phyloP scores from a whole-genome alignment of 2,888 invertebrate species.

The Microplitis manilae region DNA sequence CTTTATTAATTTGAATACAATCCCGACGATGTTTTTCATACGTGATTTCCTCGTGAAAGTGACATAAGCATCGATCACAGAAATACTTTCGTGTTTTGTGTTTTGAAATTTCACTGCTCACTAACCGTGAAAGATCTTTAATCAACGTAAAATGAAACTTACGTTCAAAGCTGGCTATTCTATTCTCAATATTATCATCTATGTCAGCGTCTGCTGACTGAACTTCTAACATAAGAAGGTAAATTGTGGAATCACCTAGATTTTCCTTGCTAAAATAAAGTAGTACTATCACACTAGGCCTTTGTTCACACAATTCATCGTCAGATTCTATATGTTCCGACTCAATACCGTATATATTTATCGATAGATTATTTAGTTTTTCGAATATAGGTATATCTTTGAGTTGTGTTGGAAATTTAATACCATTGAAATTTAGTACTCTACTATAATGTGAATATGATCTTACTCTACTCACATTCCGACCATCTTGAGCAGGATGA shows the following conservation, averaged over 20 bases:
- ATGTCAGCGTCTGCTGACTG: background rate
- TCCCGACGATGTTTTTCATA: slow-evolving; percentile 35
- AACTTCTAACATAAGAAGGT: slow-evolving; percentile 28
- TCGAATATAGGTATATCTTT: slow-evolving; percentile 48
- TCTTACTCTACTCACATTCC: slow-evolving; percentile 26
- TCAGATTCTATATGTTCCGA: background rate
- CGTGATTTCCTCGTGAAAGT: slow-evolving; percentile 28
- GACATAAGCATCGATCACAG: slow-evolving; percentile 43
- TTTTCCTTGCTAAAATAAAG: slow-evolving; percentile 21
- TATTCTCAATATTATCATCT: slow-evolving; percentile 6
- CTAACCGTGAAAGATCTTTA: slow-evolving; percentile 31
- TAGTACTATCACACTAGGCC: slow-evolving; percentile 12
- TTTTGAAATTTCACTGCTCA: slow-evolving; percentile 29
- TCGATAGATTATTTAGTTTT: slow-evolving; percentile 47
- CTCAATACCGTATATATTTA: slow-evolving; percentile 50
- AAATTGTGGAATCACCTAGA: slow-evolving; percentile 16
- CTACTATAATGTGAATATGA: slow-evolving; percentile 48
- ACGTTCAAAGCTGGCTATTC: background rate
- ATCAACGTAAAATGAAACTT: slow-evolving; percentile 29
- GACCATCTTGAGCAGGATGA: slow-evolving; percentile 30
- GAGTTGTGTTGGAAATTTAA: slow-evolving; percentile 46
- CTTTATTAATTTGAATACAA: slow-evolving; percentile 17
- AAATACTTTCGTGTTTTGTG: slow-evolving; percentile 2
- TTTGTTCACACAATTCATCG: background rate
- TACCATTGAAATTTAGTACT: slow-evolving; percentile 46